Evolutionary conservation across 2,888 invertebrate species (phyloP).

Genomic region (Dascillus cervinus): DNA sequence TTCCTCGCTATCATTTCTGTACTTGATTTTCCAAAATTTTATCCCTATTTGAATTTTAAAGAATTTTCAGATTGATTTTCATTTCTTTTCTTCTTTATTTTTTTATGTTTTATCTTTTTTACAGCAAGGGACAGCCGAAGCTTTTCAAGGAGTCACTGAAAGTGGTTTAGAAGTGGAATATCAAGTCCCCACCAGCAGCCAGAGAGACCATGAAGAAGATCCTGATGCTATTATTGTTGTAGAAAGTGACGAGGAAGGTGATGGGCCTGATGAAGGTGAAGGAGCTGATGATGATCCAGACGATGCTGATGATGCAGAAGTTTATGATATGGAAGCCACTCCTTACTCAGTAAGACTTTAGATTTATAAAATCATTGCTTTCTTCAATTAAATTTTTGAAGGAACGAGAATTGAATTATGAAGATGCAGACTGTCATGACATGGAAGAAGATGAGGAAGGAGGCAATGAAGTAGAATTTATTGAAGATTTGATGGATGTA

Average conservation of each 20-base stretch:
- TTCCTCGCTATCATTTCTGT: too few relatives aligned
- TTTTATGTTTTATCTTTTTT: background rate
- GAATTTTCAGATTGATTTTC: background rate
- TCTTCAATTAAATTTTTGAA: conserved; percentile 11
- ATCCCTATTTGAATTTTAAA: background rate
- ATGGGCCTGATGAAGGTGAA: conserved; percentile 44
- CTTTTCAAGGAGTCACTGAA: conserved; percentile 38
- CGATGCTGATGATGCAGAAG: conserved; percentile 50
- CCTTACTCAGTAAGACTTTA: conserved; percentile 14
- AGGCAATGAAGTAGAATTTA: conserved; percentile 49
- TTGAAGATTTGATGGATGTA: conserved; percentile 58
- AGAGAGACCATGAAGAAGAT: conserved; percentile 79
- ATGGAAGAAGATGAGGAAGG: conserved; percentile 40
- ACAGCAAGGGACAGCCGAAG: conserved; percentile 18
- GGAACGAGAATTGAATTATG: conserved; percentile 46
- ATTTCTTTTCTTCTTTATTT: background rate
- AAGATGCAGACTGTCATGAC: conserved; percentile 49
- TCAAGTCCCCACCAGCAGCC: conserved; percentile 80
- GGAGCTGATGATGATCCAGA: conserved; percentile 45
- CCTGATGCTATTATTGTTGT: conserved; percentile 58
- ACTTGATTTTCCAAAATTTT: too few relatives aligned
- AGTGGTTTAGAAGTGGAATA: conserved; percentile 65
- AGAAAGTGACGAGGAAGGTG: conserved; percentile 70
- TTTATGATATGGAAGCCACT: conserved; percentile 48
- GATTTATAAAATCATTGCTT: background rate